Evolutionary conservation across 2,797 vertebrate genomes (phyloP).

Genomic region (Eulemur mongoz): DNA sequence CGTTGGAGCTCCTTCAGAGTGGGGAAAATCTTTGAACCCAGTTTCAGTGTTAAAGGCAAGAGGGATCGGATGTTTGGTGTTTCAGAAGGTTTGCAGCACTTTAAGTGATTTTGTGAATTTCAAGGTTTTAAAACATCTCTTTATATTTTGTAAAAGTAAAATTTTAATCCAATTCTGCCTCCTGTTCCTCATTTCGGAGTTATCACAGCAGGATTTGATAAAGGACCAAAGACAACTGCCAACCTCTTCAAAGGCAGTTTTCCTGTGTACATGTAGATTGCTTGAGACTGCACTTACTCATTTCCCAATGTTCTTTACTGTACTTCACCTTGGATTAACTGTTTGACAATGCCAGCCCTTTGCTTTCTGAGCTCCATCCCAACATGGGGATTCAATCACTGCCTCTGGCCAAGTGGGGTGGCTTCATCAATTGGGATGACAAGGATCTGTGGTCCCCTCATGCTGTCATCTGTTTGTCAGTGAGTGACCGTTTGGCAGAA

Average conservation of each 20-base stretch:
- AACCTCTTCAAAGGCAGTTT: slow-evolving; percentile 26
- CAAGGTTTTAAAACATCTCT: slow-evolving; percentile 31
- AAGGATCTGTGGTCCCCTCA: background rate
- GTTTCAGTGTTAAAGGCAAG: background rate
- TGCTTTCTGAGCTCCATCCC: background rate
- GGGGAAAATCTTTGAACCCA: background rate
- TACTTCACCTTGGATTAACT: background rate
- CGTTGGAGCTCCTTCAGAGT: background rate
- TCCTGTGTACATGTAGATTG: background rate
- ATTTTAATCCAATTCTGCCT: background rate
- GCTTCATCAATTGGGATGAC: background rate
- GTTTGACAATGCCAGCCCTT: background rate
- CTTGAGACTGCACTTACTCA: background rate
- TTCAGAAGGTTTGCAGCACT: background rate
- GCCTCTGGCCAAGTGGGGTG: background rate
- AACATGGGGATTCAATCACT: background rate
- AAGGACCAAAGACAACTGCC: background rate
- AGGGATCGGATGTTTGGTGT: background rate
- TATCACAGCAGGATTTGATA: background rate
- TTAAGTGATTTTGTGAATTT: slow-evolving; percentile 17
- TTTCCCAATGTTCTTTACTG: background rate
- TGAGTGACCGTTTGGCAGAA: background rate
- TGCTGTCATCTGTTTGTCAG: background rate
- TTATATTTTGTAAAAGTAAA: slow-evolving; percentile 37
- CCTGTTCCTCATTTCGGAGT: slow-evolving; percentile 11